Base-by-base conservation (phyloP, 2,113 vertebrate species). In the Anhinga anhinga region DNA sequence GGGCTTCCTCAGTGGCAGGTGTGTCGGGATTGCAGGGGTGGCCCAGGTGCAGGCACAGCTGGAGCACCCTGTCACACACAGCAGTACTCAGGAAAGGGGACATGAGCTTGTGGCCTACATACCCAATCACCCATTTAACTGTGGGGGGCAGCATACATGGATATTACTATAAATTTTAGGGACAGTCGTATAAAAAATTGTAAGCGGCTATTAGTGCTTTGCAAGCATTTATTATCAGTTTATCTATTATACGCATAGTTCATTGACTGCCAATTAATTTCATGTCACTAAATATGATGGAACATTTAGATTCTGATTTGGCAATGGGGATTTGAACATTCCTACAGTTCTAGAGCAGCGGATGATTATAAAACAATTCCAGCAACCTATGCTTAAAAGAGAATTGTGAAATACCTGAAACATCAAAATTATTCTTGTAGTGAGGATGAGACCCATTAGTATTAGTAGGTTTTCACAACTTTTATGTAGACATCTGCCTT, bases 141-240 rank as follows among this genome's bases (percentile, higher is more conserved):
- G 8, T 23, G 4, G 4, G 15, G 44, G 7, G 15, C 20, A 87
- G 34, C 38, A 58, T 5, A 53, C 36, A 6, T 2, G 5, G 49
- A 49, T 27, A 7, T 19, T 49, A 69, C 23, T 45, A 2, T 20
- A 90, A 83, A 7, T 32, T 81, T 69, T 4, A 1, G 11, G 22
- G 15, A 47, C 1, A 0, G 8, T 9, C 0, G 2, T 29, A 44
- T 29, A 65, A 58, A 49, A 30, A 59, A 17, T 32, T 72, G 6
- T 25, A 71, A 69, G 44, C 49, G 38, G 18, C 10, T 78, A 7
- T 44, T 52, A 36, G 32, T 40, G 32, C 36, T 95, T 49, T 78
- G 30, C 42, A 78, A 85, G 27, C 26, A 49, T 44, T 78, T 44
- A 82, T 15, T n/a, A 36, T 14, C n/a, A 29, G 15, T 69, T 87